Percentiles rank a stretch among this genome's conserved stretches.
Conservation (phyloP, 2,113 vertebrate species). For the Poicephalus meyeri region DNA sequence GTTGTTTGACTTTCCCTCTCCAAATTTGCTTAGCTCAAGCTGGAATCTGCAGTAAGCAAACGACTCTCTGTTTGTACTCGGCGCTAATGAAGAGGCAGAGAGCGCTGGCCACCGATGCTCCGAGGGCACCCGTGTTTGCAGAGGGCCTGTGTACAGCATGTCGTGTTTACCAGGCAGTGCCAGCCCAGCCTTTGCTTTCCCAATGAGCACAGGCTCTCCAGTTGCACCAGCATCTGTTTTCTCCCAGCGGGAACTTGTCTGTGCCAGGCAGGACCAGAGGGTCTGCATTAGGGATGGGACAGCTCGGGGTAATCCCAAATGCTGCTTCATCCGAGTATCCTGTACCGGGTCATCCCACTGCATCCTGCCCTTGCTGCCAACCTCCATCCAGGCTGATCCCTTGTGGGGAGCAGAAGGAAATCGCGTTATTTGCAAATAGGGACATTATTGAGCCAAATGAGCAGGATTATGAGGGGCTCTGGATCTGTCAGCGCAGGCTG, state of each 20-base stretch:
- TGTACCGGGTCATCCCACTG: accelerated
- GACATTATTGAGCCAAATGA: background rate
- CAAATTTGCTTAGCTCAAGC: constrained; percentile 63
- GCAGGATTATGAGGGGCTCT: background rate
- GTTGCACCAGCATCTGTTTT: background rate
- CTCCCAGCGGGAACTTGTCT: accelerated
- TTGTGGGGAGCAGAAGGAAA: background rate
- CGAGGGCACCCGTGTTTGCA: constrained; percentile 37
- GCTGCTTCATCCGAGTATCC: background rate
- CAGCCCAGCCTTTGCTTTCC: background rate
- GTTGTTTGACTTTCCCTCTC: constrained; percentile 66
- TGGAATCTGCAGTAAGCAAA: constrained; percentile 56
- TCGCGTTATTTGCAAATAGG: background rate
- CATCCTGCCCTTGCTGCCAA: background rate
- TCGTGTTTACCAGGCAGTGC: background rate
- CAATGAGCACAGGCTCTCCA: accelerated
- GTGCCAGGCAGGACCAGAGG: background rate
- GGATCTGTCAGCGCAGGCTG: background rate
- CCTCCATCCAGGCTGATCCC: background rate
- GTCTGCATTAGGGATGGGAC: background rate
- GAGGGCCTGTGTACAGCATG: background rate
- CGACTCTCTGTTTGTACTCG: constrained; percentile 60
- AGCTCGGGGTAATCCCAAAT: background rate
- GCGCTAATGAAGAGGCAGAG: constrained; percentile 61
- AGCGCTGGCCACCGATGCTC: background rate